Evolutionary conservation across 2,797 vertebrate genomes (phyloP).

Genomic region (Spondyliosoma cantharus): DNA sequence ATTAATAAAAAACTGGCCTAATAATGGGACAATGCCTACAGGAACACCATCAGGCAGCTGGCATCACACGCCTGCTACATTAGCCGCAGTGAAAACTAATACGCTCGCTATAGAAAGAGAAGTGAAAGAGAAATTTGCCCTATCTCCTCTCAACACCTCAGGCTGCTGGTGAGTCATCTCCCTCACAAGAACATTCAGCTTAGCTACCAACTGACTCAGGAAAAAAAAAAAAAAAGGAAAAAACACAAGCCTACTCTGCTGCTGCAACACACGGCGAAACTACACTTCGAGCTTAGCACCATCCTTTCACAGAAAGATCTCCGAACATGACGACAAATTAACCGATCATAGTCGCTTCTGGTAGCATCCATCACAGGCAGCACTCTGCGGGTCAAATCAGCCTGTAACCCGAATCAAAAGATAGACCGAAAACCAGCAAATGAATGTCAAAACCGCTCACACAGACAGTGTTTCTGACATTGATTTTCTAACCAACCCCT

Average conservation of each 20-base stretch:
- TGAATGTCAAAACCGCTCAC: constrained; percentile 52
- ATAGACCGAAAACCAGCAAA: constrained; percentile 46
- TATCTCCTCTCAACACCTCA: constrained; percentile 80
- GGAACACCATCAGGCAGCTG: constrained; percentile 47
- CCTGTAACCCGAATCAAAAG: constrained; percentile 41
- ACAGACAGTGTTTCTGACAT: constrained; percentile 55
- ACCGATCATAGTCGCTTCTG: constrained; percentile 43
- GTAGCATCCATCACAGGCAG: constrained; percentile 38
- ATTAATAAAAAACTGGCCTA: constrained; percentile 67
- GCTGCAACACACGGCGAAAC: constrained; percentile 60
- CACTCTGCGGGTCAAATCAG: constrained; percentile 40
- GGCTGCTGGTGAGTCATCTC: constrained; percentile 83
- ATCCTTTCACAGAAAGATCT: constrained; percentile 47
- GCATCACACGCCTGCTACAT: constrained; percentile 60
- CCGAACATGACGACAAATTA: constrained; percentile 49
- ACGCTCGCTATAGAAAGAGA: constrained; percentile 75
- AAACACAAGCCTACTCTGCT: constrained; percentile 60
- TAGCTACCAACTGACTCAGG: constrained; percentile 81
- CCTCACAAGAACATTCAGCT: constrained; percentile 83
- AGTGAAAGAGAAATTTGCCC: constrained; percentile 82
- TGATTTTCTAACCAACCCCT: constrained; percentile 76
- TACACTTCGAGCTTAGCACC: constrained; percentile 54
- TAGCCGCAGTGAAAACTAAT: constrained; percentile 77
- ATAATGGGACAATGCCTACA: constrained; percentile 49
- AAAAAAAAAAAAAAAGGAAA: constrained; percentile 36